Evolutionary conservation across 2,888 invertebrate species (phyloP), one percentile per base, ranked within the genome.

Genomic region (Drosophila nr. fundita): DNA sequence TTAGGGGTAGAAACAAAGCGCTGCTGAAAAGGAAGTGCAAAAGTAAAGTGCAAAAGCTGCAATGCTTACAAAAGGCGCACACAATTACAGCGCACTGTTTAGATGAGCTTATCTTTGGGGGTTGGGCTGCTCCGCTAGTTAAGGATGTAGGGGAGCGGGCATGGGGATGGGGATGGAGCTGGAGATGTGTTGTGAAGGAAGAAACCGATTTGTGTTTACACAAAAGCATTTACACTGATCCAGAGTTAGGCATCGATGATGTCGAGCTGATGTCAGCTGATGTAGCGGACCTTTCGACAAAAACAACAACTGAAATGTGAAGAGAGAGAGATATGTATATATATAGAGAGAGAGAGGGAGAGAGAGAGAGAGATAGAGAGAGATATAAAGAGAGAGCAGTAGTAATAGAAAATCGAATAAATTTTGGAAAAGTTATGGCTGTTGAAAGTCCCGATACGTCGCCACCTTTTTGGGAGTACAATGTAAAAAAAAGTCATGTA

Each of bases 31-130:
- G 87, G 87, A 87, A 84, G 75, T 76, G 75, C 75, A 75, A 71
- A 75, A 76, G 84, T 83, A 87, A 84, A 85, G 85, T 85, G 87
- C 87, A 85, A 85, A 85, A 84, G 84, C 84, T 87, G 84, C 87
- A 85, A 74, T 81, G 77, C 77, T 70, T 79, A 83, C 87, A 87
- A 87, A 87, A 87, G 85, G 66, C 87, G 81, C 75, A 81, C 77
- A 84, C 81, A 84, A 86, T 84, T 81, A 84, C 79, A 71, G 74
- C 69, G 73, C 70, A 38, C 68, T 70, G 67, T 58, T 5, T 10
- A 55, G 34, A 54, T 21, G 27, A 36, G 34, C 32, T 48, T n/a
- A 48, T 29, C 18, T 29, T n/a, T 29, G n/a, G 29, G 49, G 29
- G 50, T n/a, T 29, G 18, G 50, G 18, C 24, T 49, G 49, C 18